phyloP scores from a whole-genome alignment of 2,113 vertebrate genomes.

The Rafetus swinhoei region DNA sequence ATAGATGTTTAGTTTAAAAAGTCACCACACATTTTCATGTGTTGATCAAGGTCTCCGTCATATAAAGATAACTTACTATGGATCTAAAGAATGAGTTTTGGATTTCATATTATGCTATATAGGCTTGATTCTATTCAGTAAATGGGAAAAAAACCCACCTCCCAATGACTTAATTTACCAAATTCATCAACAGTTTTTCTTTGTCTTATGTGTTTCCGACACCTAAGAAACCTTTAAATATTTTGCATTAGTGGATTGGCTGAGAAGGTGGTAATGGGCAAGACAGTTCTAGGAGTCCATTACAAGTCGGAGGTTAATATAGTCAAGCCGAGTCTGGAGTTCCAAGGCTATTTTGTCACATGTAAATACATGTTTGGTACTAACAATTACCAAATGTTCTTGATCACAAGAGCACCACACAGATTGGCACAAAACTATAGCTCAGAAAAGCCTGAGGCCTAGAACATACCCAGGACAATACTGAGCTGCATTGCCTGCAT shows the following conservation, averaged over 20 bases:
- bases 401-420: not conserved
- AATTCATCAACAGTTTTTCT: not conserved
- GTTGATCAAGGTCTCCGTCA: not conserved
- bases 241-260: not conserved
- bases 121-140: not conserved
- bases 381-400: not conserved
- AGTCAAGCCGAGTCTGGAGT: not conserved
- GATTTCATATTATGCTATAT: not conserved
- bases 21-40: not conserved
- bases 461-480: not conserved
- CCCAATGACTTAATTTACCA: not conserved
- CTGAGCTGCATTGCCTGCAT: not conserved
- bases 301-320: not conserved
- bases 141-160: not conserved
- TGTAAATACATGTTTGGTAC: not conserved
- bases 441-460: not conserved
- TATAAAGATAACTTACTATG: not conserved
- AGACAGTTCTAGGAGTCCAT: not conserved
- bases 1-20: not conserved
- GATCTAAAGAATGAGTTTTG: not conserved
- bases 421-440: not conserved
- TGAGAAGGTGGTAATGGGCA: not conserved
- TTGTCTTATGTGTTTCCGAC: not conserved
- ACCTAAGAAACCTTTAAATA: not conserved
- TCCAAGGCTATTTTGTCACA: not conserved